phyloP scores from a whole-genome alignment of 37 sponge, comb jelly and placozoan genomes.

The Lycopodina hypogea region DNA sequence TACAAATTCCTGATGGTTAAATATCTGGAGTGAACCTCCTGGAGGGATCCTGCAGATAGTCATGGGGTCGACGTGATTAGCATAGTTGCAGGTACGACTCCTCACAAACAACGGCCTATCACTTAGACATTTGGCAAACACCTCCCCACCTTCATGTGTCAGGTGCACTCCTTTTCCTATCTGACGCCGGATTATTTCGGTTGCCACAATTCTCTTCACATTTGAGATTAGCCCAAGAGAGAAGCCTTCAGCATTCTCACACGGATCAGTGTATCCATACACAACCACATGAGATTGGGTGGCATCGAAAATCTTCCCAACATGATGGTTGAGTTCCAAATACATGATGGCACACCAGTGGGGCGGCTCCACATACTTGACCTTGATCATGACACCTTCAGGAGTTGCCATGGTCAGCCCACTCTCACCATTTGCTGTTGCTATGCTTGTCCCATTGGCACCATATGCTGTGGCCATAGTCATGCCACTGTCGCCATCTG shows the following conservation, averaged over 20 bases:
- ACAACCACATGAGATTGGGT: conserved; percentile 73
- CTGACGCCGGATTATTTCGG: conserved; percentile 92
- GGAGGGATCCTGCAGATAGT: conserved; percentile 96
- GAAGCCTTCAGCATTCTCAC: conserved; percentile 85
- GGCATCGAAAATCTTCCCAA: conserved; percentile 91
- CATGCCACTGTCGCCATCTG: too few species aligned
- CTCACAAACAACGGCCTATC: conserved; percentile 92
- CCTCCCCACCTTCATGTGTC: conserved; percentile 89
- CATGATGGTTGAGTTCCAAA: conserved; percentile 95
- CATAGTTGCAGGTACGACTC: conserved; percentile 86
- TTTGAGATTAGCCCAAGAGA: conserved; percentile 94
- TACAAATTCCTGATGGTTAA: conserved; percentile 94
- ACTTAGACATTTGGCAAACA: conserved; percentile 92
- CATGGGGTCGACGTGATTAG: conserved; percentile 88
- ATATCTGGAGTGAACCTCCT: conserved; percentile 89
- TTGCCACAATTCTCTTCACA: conserved; percentile 90
- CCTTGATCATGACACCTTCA: conserved; percentile 29
- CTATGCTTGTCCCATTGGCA: too few species aligned
- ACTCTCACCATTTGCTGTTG: too few species aligned
- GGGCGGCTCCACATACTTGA: conserved; percentile 91
- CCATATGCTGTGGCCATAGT: too few species aligned
- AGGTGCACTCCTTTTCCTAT: conserved; percentile 97
- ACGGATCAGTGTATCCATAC: conserved; percentile 98
- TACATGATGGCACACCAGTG: conserved; percentile 94
- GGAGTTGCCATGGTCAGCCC: too few species aligned